These are phyloP conservation scores for Saguinus midas DNA, from an alignment of 2,113 vertebrate genomes.

Conservation along the genomic window DNA sequence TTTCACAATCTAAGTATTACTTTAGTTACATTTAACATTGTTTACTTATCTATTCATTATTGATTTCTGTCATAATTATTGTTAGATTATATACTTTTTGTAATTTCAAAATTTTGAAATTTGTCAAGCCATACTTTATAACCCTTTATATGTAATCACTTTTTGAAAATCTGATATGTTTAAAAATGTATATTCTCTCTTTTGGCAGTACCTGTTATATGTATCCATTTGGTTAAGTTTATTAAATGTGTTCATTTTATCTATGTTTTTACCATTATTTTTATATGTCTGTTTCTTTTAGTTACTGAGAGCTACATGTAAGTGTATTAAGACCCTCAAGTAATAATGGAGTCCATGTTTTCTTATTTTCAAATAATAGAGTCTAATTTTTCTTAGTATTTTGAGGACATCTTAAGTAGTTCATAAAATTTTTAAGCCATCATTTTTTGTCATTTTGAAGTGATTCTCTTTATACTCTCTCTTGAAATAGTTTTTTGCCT, in stretches of 20 bases:
- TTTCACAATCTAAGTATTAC: neutral
- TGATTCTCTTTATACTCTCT: neutral
- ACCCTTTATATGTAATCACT: neutral
- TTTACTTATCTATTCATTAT: neutral
- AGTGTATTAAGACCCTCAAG: neutral
- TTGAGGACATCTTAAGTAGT: neutral
- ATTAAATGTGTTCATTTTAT: neutral
- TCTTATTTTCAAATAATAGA: neutral
- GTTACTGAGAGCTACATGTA: neutral
- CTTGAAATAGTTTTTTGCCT: neutral
- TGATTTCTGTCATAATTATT: neutral
- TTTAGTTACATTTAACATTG: neutral
- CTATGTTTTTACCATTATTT: neutral
- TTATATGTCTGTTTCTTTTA: neutral
- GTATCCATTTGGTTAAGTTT: neutral
- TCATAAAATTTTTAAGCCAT: neutral
- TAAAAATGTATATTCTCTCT: neutral
- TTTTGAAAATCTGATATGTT: neutral
- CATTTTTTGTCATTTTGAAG: neutral
- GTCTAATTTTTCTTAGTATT: neutral
- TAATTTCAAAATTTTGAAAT: constrained; percentile 25
- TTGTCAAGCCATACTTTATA: neutral
- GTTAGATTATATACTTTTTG: neutral
- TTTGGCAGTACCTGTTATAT: neutral
- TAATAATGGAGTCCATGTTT: neutral